Evolutionary conservation across 2,888 invertebrate genomes (phyloP).

Genomic region (Odontothrips loti): DNA sequence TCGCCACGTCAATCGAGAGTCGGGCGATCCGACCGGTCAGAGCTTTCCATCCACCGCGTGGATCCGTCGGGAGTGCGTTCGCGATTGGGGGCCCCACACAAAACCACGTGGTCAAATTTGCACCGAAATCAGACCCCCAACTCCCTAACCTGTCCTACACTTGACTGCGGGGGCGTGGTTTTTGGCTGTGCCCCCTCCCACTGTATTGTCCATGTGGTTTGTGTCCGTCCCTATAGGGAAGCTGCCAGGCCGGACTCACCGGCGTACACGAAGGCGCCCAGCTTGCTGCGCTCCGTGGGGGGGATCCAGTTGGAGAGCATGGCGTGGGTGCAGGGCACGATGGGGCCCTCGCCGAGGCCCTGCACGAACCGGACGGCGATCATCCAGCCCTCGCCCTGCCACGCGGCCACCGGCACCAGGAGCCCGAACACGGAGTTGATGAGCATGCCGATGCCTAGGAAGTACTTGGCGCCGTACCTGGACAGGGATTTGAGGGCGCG

Average conservation of each 20-base stretch:
- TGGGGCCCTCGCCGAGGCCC: conserved; percentile 79
- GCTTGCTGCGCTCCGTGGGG: conserved; percentile 82
- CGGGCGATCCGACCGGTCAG: no score
- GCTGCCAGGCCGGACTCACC: conserved; percentile 57
- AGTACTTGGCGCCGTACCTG: conserved; percentile 74
- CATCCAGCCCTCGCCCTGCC: conserved; percentile 58
- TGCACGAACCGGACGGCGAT: conserved; percentile 79
- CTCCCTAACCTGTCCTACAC: no score
- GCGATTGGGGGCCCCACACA: no score
- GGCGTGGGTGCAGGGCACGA: conserved; percentile 87
- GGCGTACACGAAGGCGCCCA: conserved; percentile 87
- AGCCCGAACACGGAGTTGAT: conserved; percentile 82
- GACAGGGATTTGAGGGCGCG: conserved; percentile 45
- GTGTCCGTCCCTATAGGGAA: no score
- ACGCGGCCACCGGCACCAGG: conserved; percentile 77
- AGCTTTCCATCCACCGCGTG: no score
- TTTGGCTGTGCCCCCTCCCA: not conserved
- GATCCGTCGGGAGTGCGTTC: no score
- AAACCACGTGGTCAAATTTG: no score
- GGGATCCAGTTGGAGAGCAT: conserved; percentile 90
- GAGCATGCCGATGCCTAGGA: conserved; percentile 82
- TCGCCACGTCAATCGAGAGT: no score
- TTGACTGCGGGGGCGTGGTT: no score
- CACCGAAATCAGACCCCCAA: no score
- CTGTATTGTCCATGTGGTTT: not conserved